Evolutionary conservation across 64 coral and sea anemone genomes (phyloP).

Genomic region (Acropora tenuis): DNA sequence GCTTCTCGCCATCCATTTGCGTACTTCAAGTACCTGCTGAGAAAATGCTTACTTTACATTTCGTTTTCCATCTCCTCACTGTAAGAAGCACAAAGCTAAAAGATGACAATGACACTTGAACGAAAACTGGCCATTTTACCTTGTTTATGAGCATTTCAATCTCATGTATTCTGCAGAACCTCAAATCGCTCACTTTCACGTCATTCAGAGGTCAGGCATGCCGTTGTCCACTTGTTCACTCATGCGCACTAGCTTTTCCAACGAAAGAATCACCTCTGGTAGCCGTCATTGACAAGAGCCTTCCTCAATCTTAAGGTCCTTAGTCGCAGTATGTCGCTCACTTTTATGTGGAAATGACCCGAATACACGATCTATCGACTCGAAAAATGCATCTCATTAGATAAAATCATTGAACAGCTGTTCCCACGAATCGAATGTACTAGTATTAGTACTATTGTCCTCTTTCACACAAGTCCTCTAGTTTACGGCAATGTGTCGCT

Average conservation of each 20-base stretch:
- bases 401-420: no score
- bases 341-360: no score
- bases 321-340: no score
- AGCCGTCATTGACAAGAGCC: background rate
- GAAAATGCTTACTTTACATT: background rate
- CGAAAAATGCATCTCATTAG: no score
- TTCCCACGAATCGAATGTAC: no score
- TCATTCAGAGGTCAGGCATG: constrained; percentile 22
- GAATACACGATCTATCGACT: no score
- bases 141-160: constrained; percentile 50
- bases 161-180: constrained; percentile 18
- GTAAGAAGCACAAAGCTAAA: background rate
- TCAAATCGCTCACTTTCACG: constrained; percentile 32
- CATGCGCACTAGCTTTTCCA: background rate
- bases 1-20: constrained; percentile 23
- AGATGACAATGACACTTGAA: constrained; percentile 28
- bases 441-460: no score
- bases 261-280: background rate
- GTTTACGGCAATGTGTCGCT: no score
- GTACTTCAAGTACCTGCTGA: constrained; percentile 37
- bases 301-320: no score
- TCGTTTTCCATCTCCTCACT: constrained; percentile 36
- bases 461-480: no score
- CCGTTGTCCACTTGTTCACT: background rate
- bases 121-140: constrained; percentile 11